Percentiles rank a stretch among this genome's conserved stretches.
Conservation (phyloP, 2,113 vertebrate species). For the Geothlypis trichas region DNA sequence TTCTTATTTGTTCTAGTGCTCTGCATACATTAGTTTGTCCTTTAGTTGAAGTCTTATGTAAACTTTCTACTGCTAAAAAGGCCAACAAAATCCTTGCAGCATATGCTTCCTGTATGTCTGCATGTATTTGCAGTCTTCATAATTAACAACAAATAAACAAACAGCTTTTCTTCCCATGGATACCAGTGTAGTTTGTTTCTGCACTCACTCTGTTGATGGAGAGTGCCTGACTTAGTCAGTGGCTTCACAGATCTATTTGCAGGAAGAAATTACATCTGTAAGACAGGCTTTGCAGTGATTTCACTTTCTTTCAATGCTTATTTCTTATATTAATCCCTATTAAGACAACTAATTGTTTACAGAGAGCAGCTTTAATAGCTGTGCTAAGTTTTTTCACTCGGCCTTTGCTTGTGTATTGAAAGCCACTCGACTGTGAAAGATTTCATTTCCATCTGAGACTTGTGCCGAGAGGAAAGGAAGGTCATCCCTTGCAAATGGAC, state of each 20-base stretch:
- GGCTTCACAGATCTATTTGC: background rate
- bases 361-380: background rate
- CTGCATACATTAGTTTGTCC: background rate
- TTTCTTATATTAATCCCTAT: slow-evolving; percentile 22
- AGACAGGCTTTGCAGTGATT: background rate
- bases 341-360: slow-evolving; percentile 43
- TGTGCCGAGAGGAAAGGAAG: background rate
- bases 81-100: background rate
- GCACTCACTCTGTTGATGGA: background rate
- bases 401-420: background rate
- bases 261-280: background rate
- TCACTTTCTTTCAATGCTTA: background rate
- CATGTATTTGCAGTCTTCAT: background rate
- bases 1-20: background rate
- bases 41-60: background rate
- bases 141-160: background rate
- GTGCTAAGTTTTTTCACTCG: background rate
- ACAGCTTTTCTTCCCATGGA: background rate
- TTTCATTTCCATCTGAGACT: background rate
- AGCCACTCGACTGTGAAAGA: slow-evolving; percentile 24
- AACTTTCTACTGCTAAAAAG: background rate
- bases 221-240: background rate
- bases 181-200: background rate
- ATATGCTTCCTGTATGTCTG: background rate
- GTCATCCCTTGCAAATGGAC: slow-evolving; percentile 2